Evolutionary conservation across 2,797 vertebrate species (phyloP).

Genomic region (Sciaenops ocellatus): DNA sequence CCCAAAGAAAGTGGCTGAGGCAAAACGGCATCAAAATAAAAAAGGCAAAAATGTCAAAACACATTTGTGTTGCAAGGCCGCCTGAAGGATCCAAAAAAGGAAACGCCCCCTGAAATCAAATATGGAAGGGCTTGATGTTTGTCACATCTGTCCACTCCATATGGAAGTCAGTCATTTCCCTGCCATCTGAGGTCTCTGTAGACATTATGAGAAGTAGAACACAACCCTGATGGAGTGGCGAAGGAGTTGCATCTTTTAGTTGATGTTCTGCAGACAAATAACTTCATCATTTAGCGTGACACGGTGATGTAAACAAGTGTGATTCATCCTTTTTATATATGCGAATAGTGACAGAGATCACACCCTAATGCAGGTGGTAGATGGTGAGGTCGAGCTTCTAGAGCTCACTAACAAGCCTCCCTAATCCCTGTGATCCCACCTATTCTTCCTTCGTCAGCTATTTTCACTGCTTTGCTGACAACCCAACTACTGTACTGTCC

Average conservation of each 20-base stretch:
- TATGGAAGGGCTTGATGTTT: constrained; percentile 52
- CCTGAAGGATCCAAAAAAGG: constrained; percentile 20
- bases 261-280: neutral
- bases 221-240: neutral
- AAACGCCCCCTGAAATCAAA: constrained; percentile 52
- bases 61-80: constrained; percentile 7
- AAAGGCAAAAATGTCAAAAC: constrained; percentile 32
- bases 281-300: constrained; percentile 6
- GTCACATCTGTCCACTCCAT: constrained; percentile 71
- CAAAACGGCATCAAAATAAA: constrained; percentile 14
- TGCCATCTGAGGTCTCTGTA: constrained; percentile 39
- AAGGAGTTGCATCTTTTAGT: neutral
- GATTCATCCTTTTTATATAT: constrained; percentile 6
- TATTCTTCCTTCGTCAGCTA: constrained; percentile 65
- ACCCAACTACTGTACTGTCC: constrained; percentile 13
- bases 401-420: constrained; percentile 57
- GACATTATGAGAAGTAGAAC: constrained; percentile 52
- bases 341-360: constrained; percentile 3
- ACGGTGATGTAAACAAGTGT: neutral
- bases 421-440: constrained; percentile 67
- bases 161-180: constrained; percentile 55
- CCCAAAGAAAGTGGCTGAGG: neutral
- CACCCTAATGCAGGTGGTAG: constrained; percentile 36
- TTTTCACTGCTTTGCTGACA: constrained; percentile 61
- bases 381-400: constrained; percentile 22